A percentile compares a stretch with the other conserved stretches of the same genome.
These are phyloP conservation scores for Halcyon senegalensis DNA, from an alignment of 2,113 vertebrate species.

Conservation along the genomic window DNA sequence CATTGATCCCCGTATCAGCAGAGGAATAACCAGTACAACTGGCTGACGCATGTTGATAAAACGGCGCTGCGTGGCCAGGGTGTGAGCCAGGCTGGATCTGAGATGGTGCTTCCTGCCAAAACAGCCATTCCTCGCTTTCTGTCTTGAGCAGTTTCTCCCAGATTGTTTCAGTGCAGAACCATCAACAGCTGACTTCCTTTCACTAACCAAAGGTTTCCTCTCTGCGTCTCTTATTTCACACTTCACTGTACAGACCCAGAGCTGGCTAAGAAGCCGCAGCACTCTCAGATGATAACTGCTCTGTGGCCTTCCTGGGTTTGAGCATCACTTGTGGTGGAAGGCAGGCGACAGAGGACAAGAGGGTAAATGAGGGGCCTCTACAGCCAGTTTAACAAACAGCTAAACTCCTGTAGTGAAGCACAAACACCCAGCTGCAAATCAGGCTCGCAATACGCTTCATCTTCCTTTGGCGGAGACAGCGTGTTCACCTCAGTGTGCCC, in stretches of 20 bases:
- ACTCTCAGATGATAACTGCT: not conserved
- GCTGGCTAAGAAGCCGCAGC: not conserved
- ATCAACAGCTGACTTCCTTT: not conserved
- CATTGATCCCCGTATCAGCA: not conserved
- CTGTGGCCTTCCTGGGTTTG: not conserved
- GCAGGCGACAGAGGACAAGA: not conserved
- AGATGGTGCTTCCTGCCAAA: not conserved
- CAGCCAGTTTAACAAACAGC: not conserved
- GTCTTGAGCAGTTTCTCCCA: not conserved
- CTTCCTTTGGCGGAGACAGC: not conserved
- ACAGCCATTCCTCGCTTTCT: not conserved
- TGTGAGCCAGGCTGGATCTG: not conserved
- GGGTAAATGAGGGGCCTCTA: not conserved
- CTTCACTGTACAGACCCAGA: not conserved
- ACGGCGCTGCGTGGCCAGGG: not conserved
- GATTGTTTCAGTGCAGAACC: not conserved
- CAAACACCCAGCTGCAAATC: not conserved
- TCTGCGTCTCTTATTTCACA: not conserved
- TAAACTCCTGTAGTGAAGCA: not conserved
- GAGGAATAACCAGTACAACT: not conserved
- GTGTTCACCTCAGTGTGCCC: not conserved
- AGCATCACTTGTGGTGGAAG: not conserved
- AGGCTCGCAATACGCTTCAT: fast-evolving
- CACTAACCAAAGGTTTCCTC: not conserved
- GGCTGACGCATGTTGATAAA: not conserved